phyloP scores from a whole-genome alignment of 2,888 invertebrate genomes.

The Pasiphila rectangulata region DNA sequence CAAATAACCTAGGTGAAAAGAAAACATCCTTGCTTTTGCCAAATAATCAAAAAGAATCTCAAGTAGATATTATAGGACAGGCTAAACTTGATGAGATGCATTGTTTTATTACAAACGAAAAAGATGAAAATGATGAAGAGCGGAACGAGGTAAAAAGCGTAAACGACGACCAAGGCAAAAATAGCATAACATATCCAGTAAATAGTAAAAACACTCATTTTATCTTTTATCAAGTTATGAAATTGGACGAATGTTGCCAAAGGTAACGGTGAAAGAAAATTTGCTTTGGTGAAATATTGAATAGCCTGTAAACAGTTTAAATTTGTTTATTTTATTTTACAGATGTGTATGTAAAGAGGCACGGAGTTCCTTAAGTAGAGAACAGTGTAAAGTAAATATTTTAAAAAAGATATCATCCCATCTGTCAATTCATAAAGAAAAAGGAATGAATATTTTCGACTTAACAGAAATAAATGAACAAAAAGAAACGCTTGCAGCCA shows the following conservation, averaged over 20 bases:
- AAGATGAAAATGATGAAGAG: constrained; percentile 32
- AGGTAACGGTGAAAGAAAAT: constrained; percentile 5
- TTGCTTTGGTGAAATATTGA: no score
- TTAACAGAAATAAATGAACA: not conserved
- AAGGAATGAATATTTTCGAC: constrained; percentile 3
- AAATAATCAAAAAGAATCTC: constrained; percentile 42
- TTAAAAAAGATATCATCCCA: constrained; percentile 23
- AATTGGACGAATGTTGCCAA: constrained; percentile 12
- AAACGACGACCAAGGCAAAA: not conserved
- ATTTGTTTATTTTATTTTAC: no score
- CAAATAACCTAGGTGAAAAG: not conserved
- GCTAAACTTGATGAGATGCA: constrained; percentile 33
- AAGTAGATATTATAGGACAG: constrained; percentile 37
- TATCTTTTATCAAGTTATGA: constrained; percentile 33
- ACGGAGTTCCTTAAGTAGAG: no score
- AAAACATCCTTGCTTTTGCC: constrained; percentile 19
- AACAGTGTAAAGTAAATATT: no score
- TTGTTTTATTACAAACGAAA: constrained; percentile 28
- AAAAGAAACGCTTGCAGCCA: not conserved
- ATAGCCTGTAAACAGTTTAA: no score
- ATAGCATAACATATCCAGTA: constrained; percentile 4
- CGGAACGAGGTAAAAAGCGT: not conserved
- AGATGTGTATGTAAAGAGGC: constrained; percentile 22
- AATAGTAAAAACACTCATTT: constrained; percentile 33
- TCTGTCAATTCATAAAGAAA: constrained; percentile 15